phyloP scores from a whole-genome alignment of 2,888 invertebrate genomes.

The Villa cingulata region DNA sequence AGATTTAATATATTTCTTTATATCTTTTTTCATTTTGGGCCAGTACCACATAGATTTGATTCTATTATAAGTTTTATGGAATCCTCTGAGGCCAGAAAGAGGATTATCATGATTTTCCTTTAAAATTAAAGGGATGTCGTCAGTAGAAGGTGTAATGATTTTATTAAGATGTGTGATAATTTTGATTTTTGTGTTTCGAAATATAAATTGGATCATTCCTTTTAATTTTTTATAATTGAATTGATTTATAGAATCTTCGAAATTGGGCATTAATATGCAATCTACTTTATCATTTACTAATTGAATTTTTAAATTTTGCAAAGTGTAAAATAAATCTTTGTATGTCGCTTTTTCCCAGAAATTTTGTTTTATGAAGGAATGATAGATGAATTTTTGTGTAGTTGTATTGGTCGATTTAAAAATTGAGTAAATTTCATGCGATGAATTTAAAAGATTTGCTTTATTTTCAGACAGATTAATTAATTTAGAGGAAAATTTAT shows the following conservation, averaged over 20 bases:
- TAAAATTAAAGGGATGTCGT: slow-evolving; percentile 6
- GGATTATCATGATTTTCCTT: slow-evolving; percentile 9
- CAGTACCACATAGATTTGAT: not conserved
- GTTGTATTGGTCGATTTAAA: slow-evolving; percentile 5
- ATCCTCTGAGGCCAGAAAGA: not conserved
- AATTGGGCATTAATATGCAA: slow-evolving; percentile 4
- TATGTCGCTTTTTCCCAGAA: slow-evolving; percentile 2
- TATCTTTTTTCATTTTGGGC: not conserved
- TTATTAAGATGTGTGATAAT: not conserved
- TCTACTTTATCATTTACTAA: slow-evolving; percentile 3
- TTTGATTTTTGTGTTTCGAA: slow-evolving; percentile 5
- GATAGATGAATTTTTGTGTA: slow-evolving; percentile 2
- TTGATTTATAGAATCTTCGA: slow-evolving; percentile 3
- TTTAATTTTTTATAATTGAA: slow-evolving; percentile 7
- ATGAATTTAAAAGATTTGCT: no score
- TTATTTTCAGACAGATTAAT: no score
- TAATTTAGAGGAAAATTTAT: no score
- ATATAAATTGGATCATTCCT: slow-evolving; percentile 1
- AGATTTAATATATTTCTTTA: slow-evolving; percentile 14
- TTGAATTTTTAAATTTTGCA: slow-evolving; percentile 3
- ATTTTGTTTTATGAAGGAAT: slow-evolving; percentile 10
- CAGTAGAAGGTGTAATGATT: not conserved
- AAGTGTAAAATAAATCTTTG: slow-evolving; percentile 5
- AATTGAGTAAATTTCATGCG: slow-evolving; percentile 7
- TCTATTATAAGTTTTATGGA: slow-evolving; percentile 1